Evolutionary conservation across 2,888 invertebrate genomes (phyloP), one percentile per base, ranked within the genome.

Genomic region (Achlya flavicornis): DNA sequence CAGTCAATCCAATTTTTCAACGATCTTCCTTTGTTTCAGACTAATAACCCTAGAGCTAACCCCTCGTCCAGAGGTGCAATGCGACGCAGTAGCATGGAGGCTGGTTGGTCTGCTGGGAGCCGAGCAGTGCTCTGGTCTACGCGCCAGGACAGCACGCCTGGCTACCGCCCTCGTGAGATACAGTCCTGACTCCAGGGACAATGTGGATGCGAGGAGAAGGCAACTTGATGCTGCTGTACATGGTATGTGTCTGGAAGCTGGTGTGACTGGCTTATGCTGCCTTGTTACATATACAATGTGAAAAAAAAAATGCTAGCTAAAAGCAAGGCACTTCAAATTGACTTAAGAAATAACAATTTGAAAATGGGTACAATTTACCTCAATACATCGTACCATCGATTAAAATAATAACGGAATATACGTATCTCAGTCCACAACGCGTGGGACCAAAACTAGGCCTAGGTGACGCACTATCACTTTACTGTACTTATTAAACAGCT

Each of bases 201-300:
- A 95, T 0, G 89, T 98, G 16, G 94, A 96, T 41, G 94, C 95
- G 16, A 94, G 96, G 63, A 95, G 96, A 69, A 94, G 96, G 74
- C 95, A 97, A 66, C 90, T 98, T 53, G 97, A 98, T 85, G 96
- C 96, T 74, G 98, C 98, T 19, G 96, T 98, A 4, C 97, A 98
- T 88, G 98, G 97, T 92, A 79, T 76, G 67, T 38, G n/a, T 53
- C 43, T 11, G 11, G 8, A 58, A 43, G 43, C 4, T 46, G 19
- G 35, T 57, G 16, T 43, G 19, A 57, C 26, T 26, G 26, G 26
- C 26, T 26, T 26, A 2, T 26, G 26, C 26, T 26, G 1, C 26
- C 26, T 26, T 26, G 2, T 2, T 26, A 26, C 26, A 26, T 26
- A 26, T 26, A 26, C 1, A 26, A 26, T 26, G 26, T 26, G 26